phyloP scores from a whole-genome alignment of 37 sponge, comb jelly and placozoan species.

The Theonella swinhoei region DNA sequence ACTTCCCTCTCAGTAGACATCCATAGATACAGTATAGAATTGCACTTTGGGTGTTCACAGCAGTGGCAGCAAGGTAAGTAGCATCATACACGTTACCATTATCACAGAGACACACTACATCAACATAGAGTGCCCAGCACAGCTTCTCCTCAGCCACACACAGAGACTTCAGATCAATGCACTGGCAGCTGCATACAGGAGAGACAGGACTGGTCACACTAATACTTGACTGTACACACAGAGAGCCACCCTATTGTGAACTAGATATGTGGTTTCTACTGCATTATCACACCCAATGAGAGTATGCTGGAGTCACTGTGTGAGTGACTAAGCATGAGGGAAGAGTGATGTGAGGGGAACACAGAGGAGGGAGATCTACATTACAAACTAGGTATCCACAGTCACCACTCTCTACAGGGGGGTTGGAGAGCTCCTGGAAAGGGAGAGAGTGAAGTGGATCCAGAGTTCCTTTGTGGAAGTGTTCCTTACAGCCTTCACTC shows the following conservation, averaged over 20 bases:
- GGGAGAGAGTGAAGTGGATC: background rate
- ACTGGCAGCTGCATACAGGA: too few species aligned
- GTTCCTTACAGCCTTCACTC: too few species aligned
- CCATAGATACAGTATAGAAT: too few species aligned
- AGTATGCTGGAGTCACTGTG: constrained; percentile 27
- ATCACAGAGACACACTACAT: constrained; percentile 80
- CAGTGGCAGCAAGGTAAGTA: constrained; percentile 59
- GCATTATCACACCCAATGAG: constrained; percentile 39
- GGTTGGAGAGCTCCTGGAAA: constrained; percentile 47
- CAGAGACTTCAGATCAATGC: too few species aligned
- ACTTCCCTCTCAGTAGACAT: too few species aligned
- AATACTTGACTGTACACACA: too few species aligned
- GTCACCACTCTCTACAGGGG: constrained; percentile 18
- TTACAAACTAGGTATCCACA: too few species aligned
- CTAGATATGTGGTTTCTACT: too few species aligned
- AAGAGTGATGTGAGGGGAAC: constrained; percentile 4
- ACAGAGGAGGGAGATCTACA: constrained; percentile 54
- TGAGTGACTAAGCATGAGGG: constrained; percentile 19
- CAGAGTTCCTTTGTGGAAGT: background rate
- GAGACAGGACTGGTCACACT: too few species aligned
- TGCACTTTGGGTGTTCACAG: constrained; percentile 73
- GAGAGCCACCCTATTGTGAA: too few species aligned
- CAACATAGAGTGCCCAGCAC: constrained; percentile 80
- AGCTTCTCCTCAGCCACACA: too few species aligned
- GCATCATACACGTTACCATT: constrained; percentile 87